Base-by-base conservation (phyloP, 2,888 invertebrate species). In the Polydesmus complanatus region DNA sequence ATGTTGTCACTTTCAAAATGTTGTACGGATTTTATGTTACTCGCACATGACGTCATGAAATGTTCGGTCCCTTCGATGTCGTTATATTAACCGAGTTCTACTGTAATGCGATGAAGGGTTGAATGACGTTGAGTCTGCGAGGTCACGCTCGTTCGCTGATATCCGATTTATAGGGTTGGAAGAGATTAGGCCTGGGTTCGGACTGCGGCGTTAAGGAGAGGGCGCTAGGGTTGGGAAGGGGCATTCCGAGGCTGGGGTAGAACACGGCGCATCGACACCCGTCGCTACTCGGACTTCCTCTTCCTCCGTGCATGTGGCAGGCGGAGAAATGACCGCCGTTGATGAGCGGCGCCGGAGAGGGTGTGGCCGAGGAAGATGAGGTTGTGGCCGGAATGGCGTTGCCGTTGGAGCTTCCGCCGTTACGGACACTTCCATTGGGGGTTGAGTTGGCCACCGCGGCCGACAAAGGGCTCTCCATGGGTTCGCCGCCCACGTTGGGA, bases 141-240 rank as follows among this genome's bases (percentile, higher is more conserved):
- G 8, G 53, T 61, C 60, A 64, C 21, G 64, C 62, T 19, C 64
- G 53, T 47, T 64, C 64, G 1, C 60, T 37, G 5, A 66, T 73
- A 72, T 82, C 81, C 56, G 78, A 79, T 69, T 86, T 86, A 75
- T 86, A 86, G 1, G 86, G 86, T 71, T 86, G 85, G 71, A 86
- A 86, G 25, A 86, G 75, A 70, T 84, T 84, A 0, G 83, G 75
- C 53, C 61, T 62, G 73, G 55, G 26, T 19, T 49, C 58, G 21
- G 50, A 56, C 1, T 56, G 51, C n/a, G 62, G 49, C 14, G 55
- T 22, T 19, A 56, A 21, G 22, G 60, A 14, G 26, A 55, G 27
- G 21, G 48, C 14, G 8, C 51, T 3, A n/a, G 37, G 54, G 47
- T 61, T 71, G 72, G 65, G 60, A 14, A 5, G 8, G 60, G 55